A percentile compares a stretch with the other conserved stretches of the same genome.
These are phyloP conservation scores for Halocaridina rubra DNA, from an alignment of 2,888 invertebrate species.

Conservation along the genomic window DNA sequence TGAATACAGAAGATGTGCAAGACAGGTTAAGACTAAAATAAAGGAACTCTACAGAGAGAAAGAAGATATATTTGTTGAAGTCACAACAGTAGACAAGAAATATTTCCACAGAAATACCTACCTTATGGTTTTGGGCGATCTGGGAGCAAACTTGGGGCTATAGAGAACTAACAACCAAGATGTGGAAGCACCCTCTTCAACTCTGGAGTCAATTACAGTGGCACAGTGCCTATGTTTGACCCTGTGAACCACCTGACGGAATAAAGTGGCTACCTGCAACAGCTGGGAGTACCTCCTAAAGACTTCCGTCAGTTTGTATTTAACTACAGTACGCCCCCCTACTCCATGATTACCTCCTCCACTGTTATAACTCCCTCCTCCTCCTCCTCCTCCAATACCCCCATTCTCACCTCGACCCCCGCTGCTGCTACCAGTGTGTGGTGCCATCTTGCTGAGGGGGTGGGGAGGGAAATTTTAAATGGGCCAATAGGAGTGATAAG, in stretches of 20 bases:
- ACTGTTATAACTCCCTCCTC: background rate
- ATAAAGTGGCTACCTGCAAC: slow-evolving; percentile 37
- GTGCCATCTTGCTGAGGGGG: too few relatives aligned
- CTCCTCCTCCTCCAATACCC: background rate
- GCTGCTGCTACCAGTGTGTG: background rate
- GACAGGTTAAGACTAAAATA: too few relatives aligned
- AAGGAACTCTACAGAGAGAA: too few relatives aligned
- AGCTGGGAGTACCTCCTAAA: slow-evolving; percentile 45
- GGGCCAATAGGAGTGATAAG: too few relatives aligned
- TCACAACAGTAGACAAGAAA: too few relatives aligned
- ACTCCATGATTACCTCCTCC: background rate
- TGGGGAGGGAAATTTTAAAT: too few relatives aligned
- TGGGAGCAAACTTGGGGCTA: slow-evolving; percentile 52
- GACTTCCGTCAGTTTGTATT: slow-evolving; percentile 47
- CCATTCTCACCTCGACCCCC: background rate
- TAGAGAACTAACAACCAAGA: slow-evolving; percentile 57
- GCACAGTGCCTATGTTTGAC: slow-evolving; percentile 10
- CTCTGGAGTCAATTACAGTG: background rate
- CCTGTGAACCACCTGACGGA: slow-evolving; percentile 42
- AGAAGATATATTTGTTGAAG: too few relatives aligned
- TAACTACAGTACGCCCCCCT: slow-evolving; percentile 26
- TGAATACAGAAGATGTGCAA: too few relatives aligned
- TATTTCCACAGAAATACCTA: too few relatives aligned
- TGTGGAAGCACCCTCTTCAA: slow-evolving; percentile 55
- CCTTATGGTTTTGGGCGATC: slow-evolving; percentile 31